These are phyloP conservation scores for Bryconaethiops microstoma DNA, from an alignment of 2,797 vertebrate genomes.

Conservation along the genomic window DNA sequence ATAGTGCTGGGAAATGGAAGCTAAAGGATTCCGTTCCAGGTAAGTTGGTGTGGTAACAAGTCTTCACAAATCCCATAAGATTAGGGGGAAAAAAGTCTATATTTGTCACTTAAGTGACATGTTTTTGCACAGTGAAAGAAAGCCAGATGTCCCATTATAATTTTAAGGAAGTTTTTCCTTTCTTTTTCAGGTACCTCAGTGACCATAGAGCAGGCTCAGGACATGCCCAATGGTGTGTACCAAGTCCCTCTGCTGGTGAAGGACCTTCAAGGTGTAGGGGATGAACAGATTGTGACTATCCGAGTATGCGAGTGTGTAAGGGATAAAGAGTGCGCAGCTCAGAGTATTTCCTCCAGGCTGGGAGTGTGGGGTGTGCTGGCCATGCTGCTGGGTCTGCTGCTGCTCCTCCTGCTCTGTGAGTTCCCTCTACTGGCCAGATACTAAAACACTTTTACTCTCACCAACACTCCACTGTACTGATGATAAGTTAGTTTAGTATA, in stretches of 20 bases:
- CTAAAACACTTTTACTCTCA: not conserved
- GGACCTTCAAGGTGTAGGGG: slow-evolving; percentile 74
- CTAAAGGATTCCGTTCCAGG: slow-evolving; percentile 65
- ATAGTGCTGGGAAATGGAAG: slow-evolving; percentile 64
- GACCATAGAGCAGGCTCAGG: slow-evolving; percentile 65
- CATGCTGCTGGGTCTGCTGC: slow-evolving; percentile 80
- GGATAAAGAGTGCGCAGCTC: slow-evolving; percentile 43
- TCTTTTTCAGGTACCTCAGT: slow-evolving; percentile 58
- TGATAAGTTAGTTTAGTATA: not conserved
- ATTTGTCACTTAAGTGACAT: not conserved
- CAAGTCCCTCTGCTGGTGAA: slow-evolving; percentile 72
- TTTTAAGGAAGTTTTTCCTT: not conserved
- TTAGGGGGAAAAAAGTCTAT: not conserved
- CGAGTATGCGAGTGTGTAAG: slow-evolving; percentile 76
- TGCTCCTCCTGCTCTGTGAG: slow-evolving; percentile 81
- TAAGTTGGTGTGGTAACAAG: slow-evolving; percentile 56
- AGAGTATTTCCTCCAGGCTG: slow-evolving; percentile 53
- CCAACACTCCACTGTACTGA: not conserved
- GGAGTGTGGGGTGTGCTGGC: slow-evolving; percentile 84
- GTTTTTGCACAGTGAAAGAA: not conserved
- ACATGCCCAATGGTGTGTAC: slow-evolving; percentile 69
- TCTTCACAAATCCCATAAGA: not conserved
- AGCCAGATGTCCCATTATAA: not conserved
- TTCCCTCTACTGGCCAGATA: slow-evolving; percentile 41
- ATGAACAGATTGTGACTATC: slow-evolving; percentile 62